Evolutionary conservation across 2,797 vertebrate species (phyloP).

Genomic region (Lepilemur ruficaudatus): DNA sequence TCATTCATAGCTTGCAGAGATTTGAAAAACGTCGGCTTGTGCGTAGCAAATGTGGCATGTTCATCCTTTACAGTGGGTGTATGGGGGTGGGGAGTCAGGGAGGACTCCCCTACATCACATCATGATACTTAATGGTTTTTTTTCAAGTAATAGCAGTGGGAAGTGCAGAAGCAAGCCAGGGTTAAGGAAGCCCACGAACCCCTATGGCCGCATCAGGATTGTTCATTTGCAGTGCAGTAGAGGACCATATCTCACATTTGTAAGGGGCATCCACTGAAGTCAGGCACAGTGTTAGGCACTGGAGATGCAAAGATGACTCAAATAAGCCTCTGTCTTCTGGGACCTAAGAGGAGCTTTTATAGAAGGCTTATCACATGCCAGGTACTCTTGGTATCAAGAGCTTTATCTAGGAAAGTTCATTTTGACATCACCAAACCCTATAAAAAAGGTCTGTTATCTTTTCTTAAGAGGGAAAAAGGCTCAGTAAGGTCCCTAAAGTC

Average conservation of each 20-base stretch:
- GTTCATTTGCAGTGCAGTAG: neutral
- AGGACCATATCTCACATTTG: neutral
- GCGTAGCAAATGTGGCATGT: neutral
- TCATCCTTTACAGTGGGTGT: neutral
- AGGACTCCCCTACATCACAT: accelerated
- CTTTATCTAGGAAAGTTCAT: neutral
- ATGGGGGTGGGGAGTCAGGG: accelerated
- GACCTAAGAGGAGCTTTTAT: neutral
- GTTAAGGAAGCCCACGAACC: neutral
- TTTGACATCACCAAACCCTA: neutral
- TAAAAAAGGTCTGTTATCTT: neutral
- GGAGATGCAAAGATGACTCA: neutral
- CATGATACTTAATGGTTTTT: neutral
- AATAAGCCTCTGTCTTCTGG: neutral
- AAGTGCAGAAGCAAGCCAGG: accelerated
- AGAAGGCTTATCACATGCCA: neutral
- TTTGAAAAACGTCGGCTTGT: neutral
- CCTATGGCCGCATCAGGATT: no score
- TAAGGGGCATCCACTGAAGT: no score
- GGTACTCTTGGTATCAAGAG: neutral
- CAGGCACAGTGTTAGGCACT: neutral
- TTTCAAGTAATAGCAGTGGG: neutral
- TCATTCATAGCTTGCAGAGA: neutral
- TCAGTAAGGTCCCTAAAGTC: neutral
- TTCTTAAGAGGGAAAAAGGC: neutral